These are phyloP conservation scores for Nasonia vitripennis DNA, from an alignment of 1,140 invertebrate genomes.

Conservation along the genomic window DNA sequence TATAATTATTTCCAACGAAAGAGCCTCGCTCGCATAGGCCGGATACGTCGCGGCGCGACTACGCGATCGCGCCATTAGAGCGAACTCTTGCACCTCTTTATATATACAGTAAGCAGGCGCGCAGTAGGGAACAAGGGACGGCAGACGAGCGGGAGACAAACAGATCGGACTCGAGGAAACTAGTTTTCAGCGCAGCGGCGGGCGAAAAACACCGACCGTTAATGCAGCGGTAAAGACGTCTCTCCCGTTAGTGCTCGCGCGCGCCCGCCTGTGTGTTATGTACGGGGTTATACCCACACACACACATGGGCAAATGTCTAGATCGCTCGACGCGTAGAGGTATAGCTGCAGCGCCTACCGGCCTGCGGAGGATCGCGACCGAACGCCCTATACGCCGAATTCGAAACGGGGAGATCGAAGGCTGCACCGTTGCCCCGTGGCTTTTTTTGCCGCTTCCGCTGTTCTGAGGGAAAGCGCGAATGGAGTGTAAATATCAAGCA, in stretches of 20 bases:
- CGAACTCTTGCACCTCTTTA: conserved; percentile 10
- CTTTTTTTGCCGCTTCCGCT: no score
- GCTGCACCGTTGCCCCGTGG: no score
- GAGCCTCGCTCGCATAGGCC: conserved; percentile 49
- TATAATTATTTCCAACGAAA: conserved; percentile 74
- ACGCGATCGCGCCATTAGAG: neutral
- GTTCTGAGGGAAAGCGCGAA: no score
- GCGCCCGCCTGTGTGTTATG: neutral
- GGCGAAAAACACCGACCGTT: conserved; percentile 75
- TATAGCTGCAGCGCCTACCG: neutral
- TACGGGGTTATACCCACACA: neutral
- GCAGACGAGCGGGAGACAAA: conserved; percentile 65
- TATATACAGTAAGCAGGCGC: neutral
- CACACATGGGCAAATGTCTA: no score
- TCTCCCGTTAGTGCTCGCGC: conserved; percentile 69
- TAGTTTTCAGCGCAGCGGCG: conserved; percentile 69
- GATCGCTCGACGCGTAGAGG: no score
- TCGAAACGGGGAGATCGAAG: no score
- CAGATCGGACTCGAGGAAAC: conserved; percentile 64
- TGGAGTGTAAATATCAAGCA: no score
- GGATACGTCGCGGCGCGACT: neutral
- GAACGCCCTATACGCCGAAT: no score
- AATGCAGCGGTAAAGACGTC: conserved; percentile 76
- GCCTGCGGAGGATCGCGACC: neutral
- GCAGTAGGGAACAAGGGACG: neutral